A percentile compares a stretch with the other conserved stretches of the same genome.
Evolutionary conservation across 1,140 invertebrate genomes (phyloP).

Genomic region (Apis cerana): DNA sequence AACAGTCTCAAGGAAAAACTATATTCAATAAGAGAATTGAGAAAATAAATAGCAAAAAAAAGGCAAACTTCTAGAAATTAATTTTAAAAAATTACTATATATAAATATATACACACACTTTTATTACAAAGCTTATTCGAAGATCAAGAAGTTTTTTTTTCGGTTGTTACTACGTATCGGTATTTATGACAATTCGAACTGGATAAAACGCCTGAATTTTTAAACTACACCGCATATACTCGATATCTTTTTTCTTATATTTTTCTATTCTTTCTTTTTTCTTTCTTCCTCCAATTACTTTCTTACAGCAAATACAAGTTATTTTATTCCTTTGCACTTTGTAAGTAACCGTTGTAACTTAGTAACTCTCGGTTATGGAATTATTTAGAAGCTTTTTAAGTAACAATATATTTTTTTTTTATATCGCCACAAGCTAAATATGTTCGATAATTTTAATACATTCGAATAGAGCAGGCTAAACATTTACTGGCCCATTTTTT

Average conservation of each 20-base stretch:
- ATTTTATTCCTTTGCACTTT: neutral
- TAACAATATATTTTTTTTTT: neutral
- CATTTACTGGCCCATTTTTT: constrained; percentile 22
- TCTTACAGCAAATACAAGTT: constrained; percentile 44
- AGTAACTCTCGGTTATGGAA: neutral
- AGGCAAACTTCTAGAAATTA: constrained; percentile 20
- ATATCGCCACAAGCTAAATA: constrained; percentile 9
- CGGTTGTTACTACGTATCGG: constrained; percentile 20
- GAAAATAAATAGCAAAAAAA: constrained; percentile 1
- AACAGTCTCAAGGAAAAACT: too few species aligned
- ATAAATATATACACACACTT: neutral
- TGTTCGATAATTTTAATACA: neutral
- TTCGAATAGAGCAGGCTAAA: constrained; percentile 1
- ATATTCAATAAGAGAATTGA: neutral
- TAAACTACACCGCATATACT: constrained; percentile 9
- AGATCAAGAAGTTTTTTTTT: neutral
- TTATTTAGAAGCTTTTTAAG: constrained; percentile 7
- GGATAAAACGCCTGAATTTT: constrained; percentile 69
- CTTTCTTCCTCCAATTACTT: neutral
- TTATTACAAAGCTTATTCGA: neutral
- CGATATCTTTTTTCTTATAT: neutral
- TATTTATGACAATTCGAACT: constrained; percentile 57
- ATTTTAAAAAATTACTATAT: constrained; percentile 8
- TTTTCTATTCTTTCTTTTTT: neutral
- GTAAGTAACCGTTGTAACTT: neutral